Evolutionary conservation across 1,140 invertebrate genomes (phyloP).

Genomic region (Belonocnema kinseyi): DNA sequence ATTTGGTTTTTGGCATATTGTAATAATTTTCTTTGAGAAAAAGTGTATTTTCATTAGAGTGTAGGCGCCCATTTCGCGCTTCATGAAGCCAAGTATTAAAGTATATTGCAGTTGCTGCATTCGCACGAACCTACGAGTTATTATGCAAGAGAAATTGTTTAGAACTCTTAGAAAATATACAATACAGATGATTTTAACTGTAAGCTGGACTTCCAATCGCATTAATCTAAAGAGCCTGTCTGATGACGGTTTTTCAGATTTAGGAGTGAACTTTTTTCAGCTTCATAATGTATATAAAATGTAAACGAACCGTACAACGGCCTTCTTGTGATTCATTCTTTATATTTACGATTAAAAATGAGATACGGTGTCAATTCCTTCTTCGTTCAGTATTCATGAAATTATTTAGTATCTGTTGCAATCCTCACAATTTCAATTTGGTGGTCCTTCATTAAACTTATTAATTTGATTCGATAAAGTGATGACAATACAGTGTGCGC

Average conservation of each 20-base stretch:
- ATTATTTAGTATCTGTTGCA: neutral
- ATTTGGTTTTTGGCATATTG: neutral
- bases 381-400: neutral
- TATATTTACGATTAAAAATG: no score
- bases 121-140: conserved; percentile 7
- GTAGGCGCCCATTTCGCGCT: conserved; percentile 2
- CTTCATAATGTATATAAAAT: no score
- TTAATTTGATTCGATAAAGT: conserved; percentile 9
- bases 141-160: neutral
- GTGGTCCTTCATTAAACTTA: neutral
- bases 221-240: no score
- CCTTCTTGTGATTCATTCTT: no score
- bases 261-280: no score
- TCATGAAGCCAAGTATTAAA: neutral
- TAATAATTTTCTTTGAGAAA: conserved; percentile 8
- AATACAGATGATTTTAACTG: no score
- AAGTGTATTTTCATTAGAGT: conserved; percentile 11
- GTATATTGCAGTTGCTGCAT: conserved; percentile 13
- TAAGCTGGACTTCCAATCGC: no score
- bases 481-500: conserved; percentile 26
- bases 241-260: no score
- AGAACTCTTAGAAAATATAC: no score
- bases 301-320: no score
- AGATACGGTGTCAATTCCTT: no score
- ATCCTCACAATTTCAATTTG: neutral